Base-by-base conservation (phyloP, 2,797 vertebrate species). In the Tapirus indicus region DNA sequence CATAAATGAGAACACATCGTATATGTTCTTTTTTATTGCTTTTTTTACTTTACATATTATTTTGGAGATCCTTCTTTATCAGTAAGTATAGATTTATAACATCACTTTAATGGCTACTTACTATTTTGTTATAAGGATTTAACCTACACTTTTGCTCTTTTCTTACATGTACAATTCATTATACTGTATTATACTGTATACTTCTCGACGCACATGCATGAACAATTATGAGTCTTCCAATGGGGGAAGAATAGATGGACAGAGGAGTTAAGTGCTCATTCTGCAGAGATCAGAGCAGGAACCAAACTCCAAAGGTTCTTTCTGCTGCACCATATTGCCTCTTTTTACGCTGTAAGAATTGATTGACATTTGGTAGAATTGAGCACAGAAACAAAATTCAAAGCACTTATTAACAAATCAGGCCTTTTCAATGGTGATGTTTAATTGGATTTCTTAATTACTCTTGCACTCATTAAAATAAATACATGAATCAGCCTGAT, bases 401-500 rank as follows among this genome's bases (percentile, higher is more conserved):
- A 92, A 82, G 62, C 35, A 52, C 41, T 90, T 64, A 82, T 52
- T 29, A 83, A 92, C 75, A 64, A 94, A 91, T 47, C 25, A 71
- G 11, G 6, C 14, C 58, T 79, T 92, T 92, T 78, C n/a, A 79
- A 62, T 58, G 32, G 54, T 62, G 27, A 35, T 38, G 1, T 68
- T 79, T 88, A 62, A 83, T 29, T 94, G 29, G 25, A 56, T 90
- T 93, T 78, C 68, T 94, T 77, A 94, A 52, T 95, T 94, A 93
- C 64, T 88, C 52, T 62, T 84, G 7, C n/a, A 91, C 74, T 85
- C 21, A 75, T 91, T 88, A 77, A 83, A 91, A 92, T 86, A 89
- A 93, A 94, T 83, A 44, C 23, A 69, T 20, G 6, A 80, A 69
- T 52, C 69, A 27, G 41, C 79, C 74, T 60, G 38, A 64, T 95